Base-by-base conservation (phyloP, 2,888 invertebrate genomes). In the Orchesella flavescens region DNA sequence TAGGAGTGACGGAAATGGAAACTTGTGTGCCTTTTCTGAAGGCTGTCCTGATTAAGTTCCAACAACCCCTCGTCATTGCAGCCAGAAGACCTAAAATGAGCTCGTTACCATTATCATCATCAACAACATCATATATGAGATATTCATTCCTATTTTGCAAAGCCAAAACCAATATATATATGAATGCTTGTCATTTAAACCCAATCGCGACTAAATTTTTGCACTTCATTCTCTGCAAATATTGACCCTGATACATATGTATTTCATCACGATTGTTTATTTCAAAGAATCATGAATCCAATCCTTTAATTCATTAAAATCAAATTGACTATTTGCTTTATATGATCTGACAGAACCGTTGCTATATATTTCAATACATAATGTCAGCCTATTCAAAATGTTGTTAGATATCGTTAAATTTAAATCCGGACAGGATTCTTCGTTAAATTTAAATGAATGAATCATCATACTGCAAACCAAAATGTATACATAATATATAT, bases 41-140 rank as follows among this genome's bases (percentile, higher is more conserved):
- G 81, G 81, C 69, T 82, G 81, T 55, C 81, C 81, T 82, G 75
- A 75, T 82, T 82, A 82, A 82, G 81, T 82, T 82, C 49, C 81
- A 82, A 49, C 75, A 69, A 82, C 81, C 81, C 81, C 81, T 15
- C 43, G 69, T 23, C 66, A 21, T 63, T 71, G 15, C 63, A 82
- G 61, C 81, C 81, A 75, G 75, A 75, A 82, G 61, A 75, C 66
- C 74, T 68, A 73, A 79, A 80, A 72, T 53, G 68, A 68, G 46
- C 65, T 74, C 13, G 34, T 34, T 7, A 34, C 34, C 61, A 24
- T 24, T 4, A 57, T 57, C 15, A 57, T 57, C 19, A 57, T n/a
- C 49, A 12, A 10, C 9, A 44, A 44, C 7, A 44, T 12, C 44
- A 9, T 9, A 44, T 44, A 44, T 55, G 4, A 55, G 4, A n/a